Base-by-base conservation (phyloP, 37 sponge, comb jelly and placozoan genomes). In the Corticium candelabrum region DNA sequence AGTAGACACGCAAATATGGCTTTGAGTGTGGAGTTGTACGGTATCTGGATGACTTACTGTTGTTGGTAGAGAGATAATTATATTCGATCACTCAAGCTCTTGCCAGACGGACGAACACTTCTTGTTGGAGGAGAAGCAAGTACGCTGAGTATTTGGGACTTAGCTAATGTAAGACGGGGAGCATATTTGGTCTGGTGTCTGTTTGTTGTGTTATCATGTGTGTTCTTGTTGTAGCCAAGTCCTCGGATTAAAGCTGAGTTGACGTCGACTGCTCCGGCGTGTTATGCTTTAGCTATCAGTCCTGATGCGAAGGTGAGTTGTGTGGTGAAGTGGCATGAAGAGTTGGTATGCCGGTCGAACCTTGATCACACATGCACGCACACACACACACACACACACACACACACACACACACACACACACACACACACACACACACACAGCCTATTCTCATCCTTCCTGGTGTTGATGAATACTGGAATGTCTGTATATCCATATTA, bases 71-170 rank as follows among this genome's bases (percentile, higher is more conserved):
- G 27, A 37, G 99, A 97, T 69, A 97, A 89, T 81, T 97, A 97
- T 75, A 94, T 97, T 21, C 78, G 99, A 3, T 94, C 93, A 34
- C 93, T 93, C 71, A 97, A 97, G 86, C 85, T 97, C 43, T 81
- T 97, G 1, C 95, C 99, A 0, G 99, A 97, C 75, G 91, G 99
- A 0, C 39, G 87, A 43, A 86, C 89, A 1, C 82, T 97, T 41
- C 80, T 97, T 29, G 99, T 97, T 27, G 96, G 99, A 27, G 99
- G 99, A 41, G 99, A 97, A 75, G 89, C 95, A 1, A 89, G 85
- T 74, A 93, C 92, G 37, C 90, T 97, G 32, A 83, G 82, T 75
- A 71, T 97, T 37, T 97, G 88, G 88, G 99, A 97, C 84, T 79
- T 97, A 3, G 79, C 83, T 37, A 75, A 87, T 76, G 94, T 90